Evolutionary conservation across 2,888 invertebrate genomes (phyloP), one percentile per base, ranked within the genome.

Genomic region (Crematogaster levior): DNA sequence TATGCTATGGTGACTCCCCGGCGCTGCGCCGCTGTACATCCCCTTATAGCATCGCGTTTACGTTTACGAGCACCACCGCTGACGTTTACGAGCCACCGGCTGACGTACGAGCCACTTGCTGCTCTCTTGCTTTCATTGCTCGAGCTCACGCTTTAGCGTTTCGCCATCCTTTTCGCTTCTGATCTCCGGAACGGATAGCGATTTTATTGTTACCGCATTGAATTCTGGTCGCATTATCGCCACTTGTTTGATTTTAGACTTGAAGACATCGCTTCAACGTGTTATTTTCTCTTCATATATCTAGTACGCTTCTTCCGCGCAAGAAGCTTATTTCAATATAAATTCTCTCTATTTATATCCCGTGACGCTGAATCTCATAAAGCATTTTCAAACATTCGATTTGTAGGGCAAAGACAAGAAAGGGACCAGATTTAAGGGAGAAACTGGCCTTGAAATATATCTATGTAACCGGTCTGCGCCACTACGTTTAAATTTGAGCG

Each of bases 91-190:
- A 94, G 94, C 94, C 94, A 94, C 94, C 93, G 94, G 94, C 94
- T 94, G 94, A 94, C 94, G 94, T 94, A 94, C 94, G 94, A 94
- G 94, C 94, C 94, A 94, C 94, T 94, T 94, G 94, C 94, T 94
- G 92, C 92, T 92, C 92, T 92, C 91, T 93, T 92, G 92, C 93
- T 92, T 92, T 92, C 93, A 92, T 93, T 93, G 93, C 94, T 92
- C 91, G 91, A 91, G 89, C 92, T 92, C 93, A 89, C 92, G 91
- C 92, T 92, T 90, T 87, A 83, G 85, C 91, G 86, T 89, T 88
- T 86, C 85, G 86, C 91, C 91, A 88, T 87, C 84, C 86, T 70
- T 70, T 70, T 85, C 86, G 88, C 73, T 88, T 46, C 68, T 85
- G 85, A 88, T 86, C 79, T 77, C 68, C 82, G 58, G 66, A 68